Evolutionary conservation across 1,140 invertebrate species (phyloP), one percentile per base, ranked within the genome.

Genomic region (Potamilus streckersoni): DNA sequence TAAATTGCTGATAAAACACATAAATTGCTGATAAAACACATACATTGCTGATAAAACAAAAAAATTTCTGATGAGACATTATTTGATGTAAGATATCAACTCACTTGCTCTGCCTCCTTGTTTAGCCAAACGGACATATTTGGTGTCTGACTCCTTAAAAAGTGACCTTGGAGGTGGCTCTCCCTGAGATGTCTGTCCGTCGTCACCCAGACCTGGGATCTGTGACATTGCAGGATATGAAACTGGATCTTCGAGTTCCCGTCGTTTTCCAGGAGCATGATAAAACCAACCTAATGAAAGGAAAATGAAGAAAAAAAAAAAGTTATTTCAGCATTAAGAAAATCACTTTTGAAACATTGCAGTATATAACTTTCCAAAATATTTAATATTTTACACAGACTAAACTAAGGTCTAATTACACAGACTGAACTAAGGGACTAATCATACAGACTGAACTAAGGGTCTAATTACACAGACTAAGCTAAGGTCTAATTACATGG

Each of bases 101-200:
- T 64, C 82, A 87, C 86, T 87, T 81, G 82, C 80, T 73, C 87
- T 74, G 14, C 88, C 88, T 23, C 88, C 87, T 75, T 85, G 82
- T 73, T 89, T 89, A 15, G 87, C 86, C 31, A 89, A 76, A 19
- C 84, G 73, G 31, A 88, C 80, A 76, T 88, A 89, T 67, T 87
- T 85, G 11, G 84, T 83, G 74, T 89, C 88, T 31, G 88, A 84
- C 23, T 88, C 87, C 72, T 79, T 78, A 38, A 85, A 86, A 55
- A 84, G 68, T 69, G 83, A 76, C 72, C 80, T 81, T 17, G 61
- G 70, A 61, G 75, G 76, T 57, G 83, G 73, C 15, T 82, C 79
- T n/a, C 64, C 70, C 62, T 80, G 61, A n/a, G 61, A 49, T 2
- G 71, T 19, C 15, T 62, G 15, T 65, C 74, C 70, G 38, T 80